Percentiles rank a stretch among this genome's conserved stretches.
phyloP scores from a whole-genome alignment of 2,888 invertebrate species.

The Cylindroiulus punctatus region DNA sequence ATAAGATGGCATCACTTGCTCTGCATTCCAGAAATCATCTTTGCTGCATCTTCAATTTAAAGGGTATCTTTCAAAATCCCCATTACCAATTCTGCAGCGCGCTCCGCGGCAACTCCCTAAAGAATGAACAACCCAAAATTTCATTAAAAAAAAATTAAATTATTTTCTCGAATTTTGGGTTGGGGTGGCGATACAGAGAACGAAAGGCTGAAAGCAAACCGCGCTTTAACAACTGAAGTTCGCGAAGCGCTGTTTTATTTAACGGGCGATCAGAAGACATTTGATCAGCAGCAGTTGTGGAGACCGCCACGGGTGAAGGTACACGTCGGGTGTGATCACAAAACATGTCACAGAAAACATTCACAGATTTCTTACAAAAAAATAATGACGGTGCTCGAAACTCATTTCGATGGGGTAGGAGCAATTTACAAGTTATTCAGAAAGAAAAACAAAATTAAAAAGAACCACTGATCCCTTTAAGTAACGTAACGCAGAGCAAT shows the following conservation, averaged over 20 bases:
- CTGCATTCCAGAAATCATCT: too few relatives aligned
- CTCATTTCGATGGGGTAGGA: not conserved
- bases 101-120: not conserved
- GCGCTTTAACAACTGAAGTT: not conserved
- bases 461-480: not conserved
- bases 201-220: not conserved
- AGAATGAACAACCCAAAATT: not conserved
- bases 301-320: not conserved
- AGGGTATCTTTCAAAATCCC: too few relatives aligned
- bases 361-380: not conserved
- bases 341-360: not conserved
- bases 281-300: not conserved
- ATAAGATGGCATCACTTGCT: too few relatives aligned
- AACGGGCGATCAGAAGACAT: not conserved
- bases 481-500: not conserved
- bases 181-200: not conserved
- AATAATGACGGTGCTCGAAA: not conserved
- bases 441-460: not conserved
- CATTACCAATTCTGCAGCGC: too few relatives aligned
- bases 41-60: too few relatives aligned
- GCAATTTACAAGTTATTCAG: conserved; percentile 13
- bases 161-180: conserved; percentile 4
- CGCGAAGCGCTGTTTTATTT: not conserved
- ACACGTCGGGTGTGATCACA: not conserved
- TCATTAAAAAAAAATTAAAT: conserved; percentile 42